phyloP scores from a whole-genome alignment of 2,113 vertebrate species.

The Scopus umbretta region DNA sequence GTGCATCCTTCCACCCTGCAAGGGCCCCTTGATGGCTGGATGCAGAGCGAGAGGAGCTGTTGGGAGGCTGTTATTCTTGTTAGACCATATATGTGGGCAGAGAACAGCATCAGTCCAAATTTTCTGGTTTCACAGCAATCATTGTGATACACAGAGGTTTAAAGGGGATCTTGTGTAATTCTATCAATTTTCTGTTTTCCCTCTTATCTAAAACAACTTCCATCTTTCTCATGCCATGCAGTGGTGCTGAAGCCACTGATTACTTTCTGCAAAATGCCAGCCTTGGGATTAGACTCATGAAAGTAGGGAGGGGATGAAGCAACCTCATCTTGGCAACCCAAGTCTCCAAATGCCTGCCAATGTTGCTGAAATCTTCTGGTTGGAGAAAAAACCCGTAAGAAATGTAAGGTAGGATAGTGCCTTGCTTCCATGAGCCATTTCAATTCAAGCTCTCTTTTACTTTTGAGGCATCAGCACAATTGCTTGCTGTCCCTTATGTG shows the following conservation, averaged over 20 bases:
- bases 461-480: background rate
- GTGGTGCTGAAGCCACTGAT: background rate
- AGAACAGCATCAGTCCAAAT: background rate
- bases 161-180: background rate
- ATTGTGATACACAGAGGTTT: background rate
- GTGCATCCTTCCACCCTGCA: background rate
- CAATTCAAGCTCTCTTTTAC: background rate
- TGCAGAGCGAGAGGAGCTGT: background rate
- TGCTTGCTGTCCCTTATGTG: background rate
- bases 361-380: background rate
- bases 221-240: background rate
- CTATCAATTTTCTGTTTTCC: background rate
- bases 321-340: background rate
- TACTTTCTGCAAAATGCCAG: background rate
- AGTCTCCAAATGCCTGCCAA: background rate
- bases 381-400: background rate
- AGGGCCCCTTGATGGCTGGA: background rate
- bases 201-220: background rate
- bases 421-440: rapidly evolving
- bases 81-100: background rate
- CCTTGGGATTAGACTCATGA: background rate
- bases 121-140: background rate
- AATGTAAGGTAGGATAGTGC: background rate
- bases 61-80: background rate
- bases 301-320: background rate